A percentile compares a stretch with the other conserved stretches of the same genome.
These are phyloP conservation scores for Holacanthus passer DNA, from an alignment of 2,113 vertebrate genomes.

Conservation along the genomic window DNA sequence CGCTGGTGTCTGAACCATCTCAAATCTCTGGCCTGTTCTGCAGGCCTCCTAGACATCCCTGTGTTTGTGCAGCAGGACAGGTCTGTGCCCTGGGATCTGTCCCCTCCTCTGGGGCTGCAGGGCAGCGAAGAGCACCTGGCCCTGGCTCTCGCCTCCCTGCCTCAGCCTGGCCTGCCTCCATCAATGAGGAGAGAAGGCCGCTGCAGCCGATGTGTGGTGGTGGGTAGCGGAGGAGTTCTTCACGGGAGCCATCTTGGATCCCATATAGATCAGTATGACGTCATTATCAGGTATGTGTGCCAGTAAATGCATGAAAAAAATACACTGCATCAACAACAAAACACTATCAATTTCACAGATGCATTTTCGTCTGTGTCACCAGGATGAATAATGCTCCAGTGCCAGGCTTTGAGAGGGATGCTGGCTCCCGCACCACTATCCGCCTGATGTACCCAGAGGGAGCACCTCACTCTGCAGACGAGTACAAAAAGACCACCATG, in stretches of 20 bases:
- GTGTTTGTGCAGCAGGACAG: constrained; percentile 77
- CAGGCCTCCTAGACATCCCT: constrained; percentile 74
- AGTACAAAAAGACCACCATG: constrained; percentile 80
- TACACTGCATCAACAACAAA: neutral
- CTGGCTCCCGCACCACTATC: constrained; percentile 84
- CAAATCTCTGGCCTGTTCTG: constrained; percentile 56
- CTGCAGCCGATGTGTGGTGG: constrained; percentile 84
- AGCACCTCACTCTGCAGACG: constrained; percentile 74
- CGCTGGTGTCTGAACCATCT: constrained; percentile 72
- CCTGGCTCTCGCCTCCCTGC: constrained; percentile 73
- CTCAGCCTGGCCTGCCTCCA: constrained; percentile 72
- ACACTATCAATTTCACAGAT: neutral
- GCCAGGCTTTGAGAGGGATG: constrained; percentile 81
- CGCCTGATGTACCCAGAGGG: constrained; percentile 86
- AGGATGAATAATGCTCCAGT: constrained; percentile 88
- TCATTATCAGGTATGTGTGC: constrained; percentile 83
- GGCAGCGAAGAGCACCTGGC: constrained; percentile 77
- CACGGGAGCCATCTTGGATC: constrained; percentile 83
- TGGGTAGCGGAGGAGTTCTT: constrained; percentile 85
- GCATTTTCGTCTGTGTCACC: neutral
- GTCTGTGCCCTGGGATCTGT: constrained; percentile 46
- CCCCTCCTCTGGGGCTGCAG: constrained; percentile 83
- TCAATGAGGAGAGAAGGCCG: constrained; percentile 38
- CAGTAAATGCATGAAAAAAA: neutral
- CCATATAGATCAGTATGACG: constrained; percentile 85